Base-by-base conservation (phyloP, 2,888 invertebrate genomes). In the Meiosimyza platycephala region DNA sequence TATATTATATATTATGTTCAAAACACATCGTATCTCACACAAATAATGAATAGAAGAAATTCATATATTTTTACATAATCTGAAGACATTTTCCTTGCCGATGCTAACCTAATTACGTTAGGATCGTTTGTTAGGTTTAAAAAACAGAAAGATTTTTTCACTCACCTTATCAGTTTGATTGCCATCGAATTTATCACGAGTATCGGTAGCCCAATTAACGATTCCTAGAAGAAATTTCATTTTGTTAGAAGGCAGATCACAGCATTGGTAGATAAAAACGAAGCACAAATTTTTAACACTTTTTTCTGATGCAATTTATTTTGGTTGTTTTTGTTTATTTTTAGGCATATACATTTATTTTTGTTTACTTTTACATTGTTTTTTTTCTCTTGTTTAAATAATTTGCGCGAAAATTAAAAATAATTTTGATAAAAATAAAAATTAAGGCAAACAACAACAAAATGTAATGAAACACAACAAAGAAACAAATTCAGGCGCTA, bases 161-260 rank as follows among this genome's bases (percentile, higher is more conserved):
- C 82, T 84, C 80, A 86, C 88, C 86, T 88, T 88, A 80, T 88
- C 88, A 73, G 85, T 79, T 78, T 84, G 78, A 80, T 83, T 85
- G 80, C 83, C 83, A 80, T 88, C 88, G 75, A 82, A 79, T 79
- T 83, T 84, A 67, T 81, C 79, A 76, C 86, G 85, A 77, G 78
- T 87, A 73, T 85, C 85, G 63, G 84, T 84, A 76, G 83, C 81
- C 88, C 87, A 88, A 80, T 85, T 87, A 76, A 84, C 83, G 79
- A 87, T 81, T 81, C 88, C 88, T 88, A 83, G 73, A 82, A 83
- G 74, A 76, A 82, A 82, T 80, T 80, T 83, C 80, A 82, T 80
- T 76, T 73, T 74, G 73, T 40, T 40, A 40, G 40, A 40, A 40
- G 3, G 69, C 55, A 51, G 55, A 33, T 18, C 59, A 28, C 60